Percentiles rank a stretch among this genome's conserved stretches.
Evolutionary conservation across 2,888 invertebrate species (phyloP).

Genomic region (Lepetodrilus schrolli): DNA sequence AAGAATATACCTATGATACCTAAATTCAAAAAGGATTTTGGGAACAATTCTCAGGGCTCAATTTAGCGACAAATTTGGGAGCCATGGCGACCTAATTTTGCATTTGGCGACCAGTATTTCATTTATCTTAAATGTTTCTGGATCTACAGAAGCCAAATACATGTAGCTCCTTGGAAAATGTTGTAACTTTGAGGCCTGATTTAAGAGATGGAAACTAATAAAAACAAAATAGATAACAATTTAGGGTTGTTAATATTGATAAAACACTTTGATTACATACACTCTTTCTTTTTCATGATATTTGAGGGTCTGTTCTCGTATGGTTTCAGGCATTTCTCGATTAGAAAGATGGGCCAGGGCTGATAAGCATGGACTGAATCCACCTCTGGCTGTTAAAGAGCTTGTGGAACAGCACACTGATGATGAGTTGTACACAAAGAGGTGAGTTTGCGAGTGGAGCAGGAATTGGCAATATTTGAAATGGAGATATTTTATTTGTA

Average conservation of each 20-base stretch:
- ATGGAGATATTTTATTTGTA: background rate
- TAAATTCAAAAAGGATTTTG: no score
- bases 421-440: constrained; percentile 56
- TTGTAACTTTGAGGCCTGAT: background rate
- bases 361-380: constrained; percentile 65
- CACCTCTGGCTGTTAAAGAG: constrained; percentile 58
- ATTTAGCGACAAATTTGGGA: no score
- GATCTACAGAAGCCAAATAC: no score
- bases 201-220: background rate
- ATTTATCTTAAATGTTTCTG: no score
- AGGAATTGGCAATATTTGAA: background rate
- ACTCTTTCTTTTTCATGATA: background rate
- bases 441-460: constrained; percentile 58
- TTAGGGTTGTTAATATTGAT: background rate
- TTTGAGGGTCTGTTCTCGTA: no score
- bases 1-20: no score
- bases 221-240: background rate
- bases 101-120: no score
- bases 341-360: constrained; percentile 70
- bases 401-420: constrained; percentile 49
- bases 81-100: no score
- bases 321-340: constrained; percentile 61
- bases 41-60: no score
- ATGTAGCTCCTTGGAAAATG: no score
- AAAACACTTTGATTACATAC: background rate